These are phyloP conservation scores for Athene noctua DNA, from an alignment of 2,113 vertebrate genomes.

Conservation along the genomic window DNA sequence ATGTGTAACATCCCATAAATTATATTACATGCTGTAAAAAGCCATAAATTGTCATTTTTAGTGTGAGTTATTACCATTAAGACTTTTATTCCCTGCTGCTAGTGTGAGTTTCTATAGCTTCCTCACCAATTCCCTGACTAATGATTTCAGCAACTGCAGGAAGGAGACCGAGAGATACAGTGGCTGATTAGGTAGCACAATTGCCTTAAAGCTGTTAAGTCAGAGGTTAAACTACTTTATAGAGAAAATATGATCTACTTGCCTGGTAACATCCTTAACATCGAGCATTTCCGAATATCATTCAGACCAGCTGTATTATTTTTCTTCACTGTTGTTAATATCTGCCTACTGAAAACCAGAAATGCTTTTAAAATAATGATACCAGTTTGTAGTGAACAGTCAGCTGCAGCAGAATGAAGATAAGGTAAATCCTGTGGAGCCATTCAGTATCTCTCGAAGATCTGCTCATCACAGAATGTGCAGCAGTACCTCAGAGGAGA, in stretches of 20 bases:
- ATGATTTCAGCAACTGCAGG: constrained; percentile 45
- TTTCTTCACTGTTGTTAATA: background rate
- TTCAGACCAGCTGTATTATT: background rate
- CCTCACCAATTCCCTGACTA: constrained; percentile 41
- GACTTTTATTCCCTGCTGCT: constrained; percentile 46
- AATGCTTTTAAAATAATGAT: background rate
- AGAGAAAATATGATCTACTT: constrained; percentile 35
- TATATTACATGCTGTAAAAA: constrained; percentile 56
- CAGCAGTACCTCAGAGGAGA: background rate
- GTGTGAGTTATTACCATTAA: constrained; percentile 51
- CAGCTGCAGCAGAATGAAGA: background rate
- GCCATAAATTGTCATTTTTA: constrained; percentile 56
- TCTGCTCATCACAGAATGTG: background rate
- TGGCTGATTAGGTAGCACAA: constrained; percentile 40
- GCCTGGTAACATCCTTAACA: background rate
- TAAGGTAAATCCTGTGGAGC: background rate
- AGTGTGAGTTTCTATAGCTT: constrained; percentile 38
- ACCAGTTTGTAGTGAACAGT: background rate
- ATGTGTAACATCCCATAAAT: constrained; percentile 46
- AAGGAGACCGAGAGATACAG: constrained; percentile 5
- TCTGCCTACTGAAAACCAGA: background rate
- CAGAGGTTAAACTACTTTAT: constrained; percentile 58
- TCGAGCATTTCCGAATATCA: background rate
- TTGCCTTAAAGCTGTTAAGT: constrained; percentile 51
- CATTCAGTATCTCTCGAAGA: background rate